Percentiles rank a stretch among this genome's conserved stretches.
Conservation (phyloP, 1,140 invertebrate genomes). For the Drosophila kikkawai region DNA sequence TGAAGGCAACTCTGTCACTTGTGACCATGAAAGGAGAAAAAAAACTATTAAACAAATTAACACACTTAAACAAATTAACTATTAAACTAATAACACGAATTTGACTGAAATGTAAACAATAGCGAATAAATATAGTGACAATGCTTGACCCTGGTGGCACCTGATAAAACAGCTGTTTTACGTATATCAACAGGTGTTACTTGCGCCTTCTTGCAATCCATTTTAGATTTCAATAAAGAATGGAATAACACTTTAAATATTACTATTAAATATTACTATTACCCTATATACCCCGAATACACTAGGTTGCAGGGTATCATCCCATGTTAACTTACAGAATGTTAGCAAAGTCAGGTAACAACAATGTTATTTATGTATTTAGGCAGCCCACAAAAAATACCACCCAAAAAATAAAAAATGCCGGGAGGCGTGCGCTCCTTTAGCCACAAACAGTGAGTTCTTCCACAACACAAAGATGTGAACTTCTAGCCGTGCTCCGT, state of each 20-base stretch:
- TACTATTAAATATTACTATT: no score
- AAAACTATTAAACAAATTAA: background rate
- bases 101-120: no score
- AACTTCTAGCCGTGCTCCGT: background rate
- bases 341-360: background rate
- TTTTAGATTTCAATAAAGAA: no score
- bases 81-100: background rate
- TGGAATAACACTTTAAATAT: no score
- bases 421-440: constrained; percentile 17
- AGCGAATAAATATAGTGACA: background rate
- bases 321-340: background rate
- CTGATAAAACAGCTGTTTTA: background rate
- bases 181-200: background rate
- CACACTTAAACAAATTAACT: background rate
- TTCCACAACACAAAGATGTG: background rate
- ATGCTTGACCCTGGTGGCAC: background rate
- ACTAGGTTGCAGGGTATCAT: no score
- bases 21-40: background rate
- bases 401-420: constrained; percentile 24
- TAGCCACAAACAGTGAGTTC: constrained; percentile 27
- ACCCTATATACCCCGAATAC: no score
- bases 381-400: background rate
- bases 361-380: background rate
- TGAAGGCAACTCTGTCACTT: background rate
- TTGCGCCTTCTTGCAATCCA: no score